Percentiles rank a stretch among this genome's conserved stretches.
phyloP scores from a whole-genome alignment of 2,113 vertebrate genomes.

The Labrus mixtus region DNA sequence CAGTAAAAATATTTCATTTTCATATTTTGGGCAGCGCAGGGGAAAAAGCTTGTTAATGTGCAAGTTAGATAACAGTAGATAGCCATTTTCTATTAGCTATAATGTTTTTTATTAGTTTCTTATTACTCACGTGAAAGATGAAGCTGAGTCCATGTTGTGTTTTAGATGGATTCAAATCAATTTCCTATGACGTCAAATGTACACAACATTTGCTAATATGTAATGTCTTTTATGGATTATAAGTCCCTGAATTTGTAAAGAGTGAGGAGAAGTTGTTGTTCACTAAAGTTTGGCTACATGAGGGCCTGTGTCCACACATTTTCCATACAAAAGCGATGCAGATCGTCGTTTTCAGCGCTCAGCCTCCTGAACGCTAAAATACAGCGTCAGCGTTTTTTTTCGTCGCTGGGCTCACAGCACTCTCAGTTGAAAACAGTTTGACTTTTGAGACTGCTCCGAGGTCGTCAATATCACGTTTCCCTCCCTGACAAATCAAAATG shows the following conservation, averaged over 20 bases:
- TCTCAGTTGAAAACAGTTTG: too few species aligned
- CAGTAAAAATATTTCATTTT: slow-evolving; percentile 68
- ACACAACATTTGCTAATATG: background rate
- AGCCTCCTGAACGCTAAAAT: too few species aligned
- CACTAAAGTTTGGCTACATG: background rate
- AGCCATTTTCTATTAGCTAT: slow-evolving; percentile 83
- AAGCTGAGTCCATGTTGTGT: slow-evolving; percentile 35
- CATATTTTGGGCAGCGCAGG: slow-evolving; percentile 49
- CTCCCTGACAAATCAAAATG: too few species aligned
- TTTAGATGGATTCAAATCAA: slow-evolving; percentile 34
- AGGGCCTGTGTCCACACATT: too few species aligned
- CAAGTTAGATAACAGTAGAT: slow-evolving; percentile 84
- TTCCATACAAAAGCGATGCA: too few species aligned
- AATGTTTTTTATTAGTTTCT: slow-evolving; percentile 64
- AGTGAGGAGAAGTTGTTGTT: background rate
- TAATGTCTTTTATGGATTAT: background rate
- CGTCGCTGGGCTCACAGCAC: too few species aligned
- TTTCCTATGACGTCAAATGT: slow-evolving; percentile 56
- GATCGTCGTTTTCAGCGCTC: too few species aligned
- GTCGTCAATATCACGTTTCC: too few species aligned
- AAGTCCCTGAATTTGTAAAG: slow-evolving; percentile 50
- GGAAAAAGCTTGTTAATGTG: slow-evolving; percentile 73
- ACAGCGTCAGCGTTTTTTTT: too few species aligned
- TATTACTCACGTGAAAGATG: slow-evolving; percentile 69
- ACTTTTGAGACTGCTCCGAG: too few species aligned